Percentiles rank a stretch among this genome's conserved stretches.
These are phyloP conservation scores for Diloba caeruleocephala DNA, from an alignment of 2,888 invertebrate species.

Conservation along the genomic window DNA sequence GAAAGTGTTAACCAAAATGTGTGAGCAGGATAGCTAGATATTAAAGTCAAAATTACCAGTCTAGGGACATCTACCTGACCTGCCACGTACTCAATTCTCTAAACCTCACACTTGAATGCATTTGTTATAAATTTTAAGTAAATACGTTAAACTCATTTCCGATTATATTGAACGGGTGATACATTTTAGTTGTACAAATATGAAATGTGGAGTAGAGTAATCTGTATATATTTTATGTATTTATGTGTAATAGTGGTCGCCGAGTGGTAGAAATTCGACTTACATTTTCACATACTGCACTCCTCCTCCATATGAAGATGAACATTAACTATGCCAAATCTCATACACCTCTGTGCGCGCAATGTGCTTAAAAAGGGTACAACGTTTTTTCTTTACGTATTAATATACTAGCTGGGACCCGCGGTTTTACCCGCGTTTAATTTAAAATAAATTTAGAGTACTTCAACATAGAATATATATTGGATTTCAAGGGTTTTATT, in stretches of 20 bases:
- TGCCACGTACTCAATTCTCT: conserved; percentile 26
- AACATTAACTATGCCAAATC: too few species aligned
- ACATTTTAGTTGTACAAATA: conserved; percentile 23
- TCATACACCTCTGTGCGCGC: too few species aligned
- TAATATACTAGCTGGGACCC: too few species aligned
- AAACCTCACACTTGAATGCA: conserved; percentile 17
- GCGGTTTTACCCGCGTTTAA: too few species aligned
- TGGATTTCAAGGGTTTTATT: too few species aligned
- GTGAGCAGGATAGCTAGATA: conserved; percentile 8
- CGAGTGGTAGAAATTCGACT: too few species aligned
- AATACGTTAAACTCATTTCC: conserved; percentile 38
- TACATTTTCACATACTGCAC: too few species aligned
- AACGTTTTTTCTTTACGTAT: too few species aligned
- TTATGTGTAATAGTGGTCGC: conserved; percentile 10
- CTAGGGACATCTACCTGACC: conserved; percentile 12
- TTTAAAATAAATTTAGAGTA: too few species aligned
- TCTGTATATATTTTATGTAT: not conserved
- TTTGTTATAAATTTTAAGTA: conserved; percentile 21
- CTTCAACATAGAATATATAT: too few species aligned
- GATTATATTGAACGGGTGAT: conserved; percentile 19
- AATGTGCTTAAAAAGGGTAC: too few species aligned
- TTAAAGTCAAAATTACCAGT: conserved; percentile 5
- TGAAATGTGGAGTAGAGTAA: conserved; percentile 1
- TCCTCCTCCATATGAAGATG: too few species aligned
- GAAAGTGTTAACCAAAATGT: not conserved